These are phyloP conservation scores for Heliconius nattereri DNA, from an alignment of 1,140 invertebrate species.

Conservation along the genomic window DNA sequence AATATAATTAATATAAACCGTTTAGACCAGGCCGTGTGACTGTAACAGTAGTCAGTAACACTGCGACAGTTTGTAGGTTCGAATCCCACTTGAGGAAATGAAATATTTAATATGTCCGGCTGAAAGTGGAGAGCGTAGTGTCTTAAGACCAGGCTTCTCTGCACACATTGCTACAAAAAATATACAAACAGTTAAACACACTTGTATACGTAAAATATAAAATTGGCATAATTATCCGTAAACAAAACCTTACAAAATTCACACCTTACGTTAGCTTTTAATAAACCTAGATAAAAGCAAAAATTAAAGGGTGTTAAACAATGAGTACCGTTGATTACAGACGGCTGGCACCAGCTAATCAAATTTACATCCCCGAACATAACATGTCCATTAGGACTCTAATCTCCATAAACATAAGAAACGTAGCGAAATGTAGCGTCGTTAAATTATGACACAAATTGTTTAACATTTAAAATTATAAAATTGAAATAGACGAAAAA, in stretches of 20 bases:
- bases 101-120: too few relatives aligned
- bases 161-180: too few relatives aligned
- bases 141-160: too few relatives aligned
- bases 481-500: too few relatives aligned
- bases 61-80: too few relatives aligned
- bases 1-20: background rate
- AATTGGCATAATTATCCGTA: background rate
- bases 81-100: too few relatives aligned
- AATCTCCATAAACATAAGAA: constrained; percentile 45
- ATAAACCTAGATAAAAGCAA: constrained; percentile 14
- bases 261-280: background rate
- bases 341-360: constrained; percentile 62
- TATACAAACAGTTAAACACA: too few relatives aligned
- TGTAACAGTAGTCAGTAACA: too few relatives aligned
- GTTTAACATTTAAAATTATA: background rate
- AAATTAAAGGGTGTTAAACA: constrained; percentile 52
- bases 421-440: constrained; percentile 33
- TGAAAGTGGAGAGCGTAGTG: too few relatives aligned
- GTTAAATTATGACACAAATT: constrained; percentile 22
- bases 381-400: constrained; percentile 68
- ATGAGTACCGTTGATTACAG: constrained; percentile 61
- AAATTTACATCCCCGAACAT: constrained; percentile 71
- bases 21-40: background rate
- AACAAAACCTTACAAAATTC: background rate
- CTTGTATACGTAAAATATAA: too few relatives aligned